phyloP scores from a whole-genome alignment of 2,113 vertebrate species.

The Psittacus erithacus region DNA sequence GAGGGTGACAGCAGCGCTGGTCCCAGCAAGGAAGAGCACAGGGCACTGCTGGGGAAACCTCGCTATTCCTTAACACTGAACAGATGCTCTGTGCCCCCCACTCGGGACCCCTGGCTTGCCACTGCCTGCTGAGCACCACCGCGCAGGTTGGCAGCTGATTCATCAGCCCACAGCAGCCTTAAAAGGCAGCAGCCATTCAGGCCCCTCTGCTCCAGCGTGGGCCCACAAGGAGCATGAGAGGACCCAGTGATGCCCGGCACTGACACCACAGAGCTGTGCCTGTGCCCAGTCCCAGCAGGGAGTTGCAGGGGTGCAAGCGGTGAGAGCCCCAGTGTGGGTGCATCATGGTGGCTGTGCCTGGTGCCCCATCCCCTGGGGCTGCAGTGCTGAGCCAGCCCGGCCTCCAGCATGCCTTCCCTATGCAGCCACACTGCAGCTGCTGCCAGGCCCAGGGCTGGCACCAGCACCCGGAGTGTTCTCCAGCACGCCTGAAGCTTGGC shows the following conservation, averaged over 20 bases:
- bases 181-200: background rate
- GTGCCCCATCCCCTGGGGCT: background rate
- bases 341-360: accelerated
- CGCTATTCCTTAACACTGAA: accelerated
- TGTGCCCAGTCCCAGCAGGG: accelerated
- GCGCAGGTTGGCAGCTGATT: accelerated
- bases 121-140: accelerated
- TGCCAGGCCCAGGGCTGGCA: background rate
- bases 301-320: background rate
- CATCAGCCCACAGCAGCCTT: background rate
- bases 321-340: background rate
- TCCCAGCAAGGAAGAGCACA: background rate
- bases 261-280: accelerated
- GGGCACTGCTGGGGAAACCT: accelerated
- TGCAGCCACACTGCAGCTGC: accelerated
- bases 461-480: accelerated
- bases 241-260: accelerated
- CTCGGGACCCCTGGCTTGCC: accelerated
- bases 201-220: background rate
- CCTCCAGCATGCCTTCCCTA: background rate
- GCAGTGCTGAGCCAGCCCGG: background rate
- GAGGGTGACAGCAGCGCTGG: background rate
- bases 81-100: accelerated
- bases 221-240: accelerated
- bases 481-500: background rate